Evolutionary conservation across 2,888 invertebrate genomes (phyloP).

Genomic region (Protophormia terraenovae): DNA sequence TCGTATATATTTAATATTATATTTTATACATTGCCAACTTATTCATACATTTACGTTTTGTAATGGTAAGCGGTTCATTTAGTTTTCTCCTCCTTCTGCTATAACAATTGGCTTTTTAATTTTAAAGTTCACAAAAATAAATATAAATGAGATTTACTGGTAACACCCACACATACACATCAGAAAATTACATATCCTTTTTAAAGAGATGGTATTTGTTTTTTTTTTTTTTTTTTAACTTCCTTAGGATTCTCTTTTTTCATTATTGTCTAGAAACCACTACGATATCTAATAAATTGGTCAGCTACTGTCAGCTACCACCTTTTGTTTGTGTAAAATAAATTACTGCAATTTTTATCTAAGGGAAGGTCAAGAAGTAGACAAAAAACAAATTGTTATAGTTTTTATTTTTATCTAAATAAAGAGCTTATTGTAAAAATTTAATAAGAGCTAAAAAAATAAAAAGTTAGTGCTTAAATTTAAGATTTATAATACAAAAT

Average conservation of each 20-base stretch:
- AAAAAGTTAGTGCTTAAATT: no score
- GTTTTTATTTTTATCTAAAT: no score
- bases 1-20: neutral
- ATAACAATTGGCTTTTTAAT: conserved; percentile 47
- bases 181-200: neutral
- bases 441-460: no score
- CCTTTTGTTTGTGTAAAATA: conserved; percentile 16
- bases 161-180: neutral
- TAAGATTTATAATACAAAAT: no score
- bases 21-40: neutral
- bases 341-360: neutral
- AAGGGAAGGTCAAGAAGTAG: neutral
- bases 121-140: conserved; percentile 26
- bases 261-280: conserved; percentile 34
- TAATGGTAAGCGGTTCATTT: conserved; percentile 18
- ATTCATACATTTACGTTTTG: neutral
- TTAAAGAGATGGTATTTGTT: neutral
- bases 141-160: neutral
- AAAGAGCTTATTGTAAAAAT: neutral
- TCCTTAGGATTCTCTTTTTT: conserved; percentile 1
- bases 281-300: conserved; percentile 52
- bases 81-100: neutral
- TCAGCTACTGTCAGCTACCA: neutral
- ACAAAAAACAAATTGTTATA: neutral
- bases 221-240: neutral